These are phyloP conservation scores for Acyrthosiphon pisum DNA, from an alignment of 1,140 invertebrate genomes.

Conservation along the genomic window DNA sequence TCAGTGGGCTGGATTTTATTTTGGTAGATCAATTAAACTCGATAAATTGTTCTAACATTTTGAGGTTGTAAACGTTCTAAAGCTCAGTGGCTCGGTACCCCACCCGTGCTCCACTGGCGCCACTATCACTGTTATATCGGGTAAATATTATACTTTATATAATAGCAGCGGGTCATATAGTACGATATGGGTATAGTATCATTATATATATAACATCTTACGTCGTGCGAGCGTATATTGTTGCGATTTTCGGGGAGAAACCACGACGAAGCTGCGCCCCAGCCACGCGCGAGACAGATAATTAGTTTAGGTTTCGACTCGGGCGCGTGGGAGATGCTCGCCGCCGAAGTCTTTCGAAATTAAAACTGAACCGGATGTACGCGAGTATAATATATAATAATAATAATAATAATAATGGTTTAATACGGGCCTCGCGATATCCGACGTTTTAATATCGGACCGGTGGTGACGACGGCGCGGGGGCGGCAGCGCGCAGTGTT, in stretches of 20 bases:
- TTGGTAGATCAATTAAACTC: too few species aligned
- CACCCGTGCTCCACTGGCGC: too few species aligned
- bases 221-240: background rate
- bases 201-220: too few species aligned
- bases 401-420: background rate
- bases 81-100: too few species aligned
- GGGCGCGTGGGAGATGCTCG: background rate
- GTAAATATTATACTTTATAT: background rate
- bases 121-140: too few species aligned
- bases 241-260: background rate
- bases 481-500: background rate
- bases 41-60: too few species aligned
- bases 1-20: too few species aligned
- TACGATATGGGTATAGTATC: background rate
- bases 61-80: too few species aligned
- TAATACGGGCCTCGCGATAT: background rate
- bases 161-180: background rate
- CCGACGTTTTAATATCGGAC: constrained; percentile 47
- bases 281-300: background rate
- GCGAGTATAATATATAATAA: background rate
- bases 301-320: constrained; percentile 48
- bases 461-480: background rate
- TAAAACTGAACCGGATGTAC: constrained; percentile 44
- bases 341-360: background rate
- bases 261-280: background rate